Evolutionary conservation across 2,113 vertebrate species (phyloP), one percentile per base, ranked within the genome.

Genomic region (Pterophyllum scalare): DNA sequence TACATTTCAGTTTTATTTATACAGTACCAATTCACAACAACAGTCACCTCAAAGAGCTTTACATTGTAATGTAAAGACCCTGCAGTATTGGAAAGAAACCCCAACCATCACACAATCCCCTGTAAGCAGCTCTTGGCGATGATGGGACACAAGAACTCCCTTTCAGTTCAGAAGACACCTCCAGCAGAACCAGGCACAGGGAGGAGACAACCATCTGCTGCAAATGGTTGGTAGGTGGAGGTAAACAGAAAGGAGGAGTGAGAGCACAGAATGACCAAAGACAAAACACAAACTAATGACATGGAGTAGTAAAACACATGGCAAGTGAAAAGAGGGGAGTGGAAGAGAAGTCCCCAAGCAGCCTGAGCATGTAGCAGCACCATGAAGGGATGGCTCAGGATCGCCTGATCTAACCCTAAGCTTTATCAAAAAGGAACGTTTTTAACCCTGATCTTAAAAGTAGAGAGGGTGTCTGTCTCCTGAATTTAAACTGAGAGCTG

Each of bases 401-500:
- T 26, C 64, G 26, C 22, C 64, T 67, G 43, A 67, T 11, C 26
- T 24, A 15, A 46, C 43, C 22, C 38, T 1, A 19, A 67, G 43
- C 40, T 67, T 67, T 49, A 70, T 7, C 26, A 19, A 26, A 67
- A 28, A 46, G 0, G 1, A 67, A 67, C 26, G 19, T 46, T 67
- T 67, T 67, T 15, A 28, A 67, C 26, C 46, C 40, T 49, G 1
- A 49, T 49, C 64, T 67, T 67, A 67, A 46, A 67, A 12, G 40
- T 3, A 19, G 40, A 49, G 15, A 19, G 22, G 0, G 9, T 19
- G 40, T 24, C 64, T 67, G 40, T 67, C 14, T 49, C 22, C 40
- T 49, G 64, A 67, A 67, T 67, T n/a, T 40, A 67, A 65, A 65
- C 43, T 67, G 38, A 46, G 64, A 46, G 14, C 64, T 67, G 40